A percentile compares a stretch with the other conserved stretches of the same genome.
phyloP scores from a whole-genome alignment of 37 sponge, comb jelly and placozoan genomes.

The Tethya wilhelma region DNA sequence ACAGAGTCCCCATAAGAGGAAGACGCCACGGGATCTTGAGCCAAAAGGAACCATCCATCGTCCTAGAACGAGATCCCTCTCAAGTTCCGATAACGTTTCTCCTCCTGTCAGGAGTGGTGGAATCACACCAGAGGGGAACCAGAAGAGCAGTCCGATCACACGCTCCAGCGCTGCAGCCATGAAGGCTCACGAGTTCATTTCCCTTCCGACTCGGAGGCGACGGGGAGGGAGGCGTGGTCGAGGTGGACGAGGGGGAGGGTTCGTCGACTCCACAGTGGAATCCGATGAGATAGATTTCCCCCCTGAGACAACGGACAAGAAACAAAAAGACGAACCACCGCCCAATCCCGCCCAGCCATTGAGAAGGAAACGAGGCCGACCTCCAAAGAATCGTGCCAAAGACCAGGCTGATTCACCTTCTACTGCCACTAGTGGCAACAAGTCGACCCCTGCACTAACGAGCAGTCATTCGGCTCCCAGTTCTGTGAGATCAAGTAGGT shows the following conservation, averaged over 20 bases:
- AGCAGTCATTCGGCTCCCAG: neutral
- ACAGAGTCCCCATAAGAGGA: neutral
- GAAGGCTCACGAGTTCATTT: slow-evolving; percentile 47
- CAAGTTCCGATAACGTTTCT: slow-evolving; percentile 4
- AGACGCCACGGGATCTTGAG: too few relatives aligned
- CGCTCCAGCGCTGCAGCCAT: slow-evolving; percentile 46
- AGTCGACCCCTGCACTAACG: neutral
- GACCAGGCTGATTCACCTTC: neutral
- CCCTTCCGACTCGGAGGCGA: slow-evolving; percentile 17
- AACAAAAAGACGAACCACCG: slow-evolving; percentile 3
- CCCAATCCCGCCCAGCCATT: neutral
- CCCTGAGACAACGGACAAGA: neutral
- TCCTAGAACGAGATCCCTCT: slow-evolving; percentile 10
- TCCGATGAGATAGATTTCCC: neutral
- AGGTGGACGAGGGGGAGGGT: neutral
- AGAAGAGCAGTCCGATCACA: slow-evolving; percentile 45
- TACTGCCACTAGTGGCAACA: neutral
- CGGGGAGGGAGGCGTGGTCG: neutral
- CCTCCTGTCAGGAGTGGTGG: neutral
- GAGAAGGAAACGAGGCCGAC: slow-evolving; percentile 23
- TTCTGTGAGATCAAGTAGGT: too few relatives aligned
- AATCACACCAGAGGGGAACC: neutral
- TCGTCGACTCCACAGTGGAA: too few relatives aligned
- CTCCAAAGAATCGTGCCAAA: slow-evolving; percentile 16
- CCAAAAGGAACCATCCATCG: too few relatives aligned